phyloP scores from a whole-genome alignment of 2,113 vertebrate species.

The Malurus elegans region DNA sequence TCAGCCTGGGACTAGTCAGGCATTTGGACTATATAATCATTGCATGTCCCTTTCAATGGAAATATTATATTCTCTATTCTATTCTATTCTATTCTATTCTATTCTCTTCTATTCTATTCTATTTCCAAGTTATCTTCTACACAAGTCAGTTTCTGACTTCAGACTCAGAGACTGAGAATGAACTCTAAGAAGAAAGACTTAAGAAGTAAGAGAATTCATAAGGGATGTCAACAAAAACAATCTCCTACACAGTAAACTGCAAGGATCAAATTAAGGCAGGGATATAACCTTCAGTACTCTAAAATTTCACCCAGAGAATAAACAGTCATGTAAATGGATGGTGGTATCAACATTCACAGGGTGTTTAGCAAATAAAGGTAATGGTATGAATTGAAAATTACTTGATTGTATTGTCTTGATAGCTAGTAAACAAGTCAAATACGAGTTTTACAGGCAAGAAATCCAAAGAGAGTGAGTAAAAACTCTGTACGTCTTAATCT shows the following conservation, averaged over 20 bases:
- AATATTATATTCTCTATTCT: not conserved
- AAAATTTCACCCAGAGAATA: not conserved
- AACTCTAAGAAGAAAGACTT: not conserved
- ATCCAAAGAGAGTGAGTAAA: not conserved
- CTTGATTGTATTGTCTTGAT: not conserved
- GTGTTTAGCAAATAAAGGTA: not conserved
- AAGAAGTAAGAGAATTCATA: not conserved
- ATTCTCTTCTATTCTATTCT: not conserved
- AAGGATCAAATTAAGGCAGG: not conserved
- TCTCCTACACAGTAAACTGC: not conserved
- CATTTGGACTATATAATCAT: not conserved
- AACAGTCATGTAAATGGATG: not conserved
- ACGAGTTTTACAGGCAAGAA: not conserved
- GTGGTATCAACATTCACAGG: not conserved
- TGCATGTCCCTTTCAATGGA: not conserved
- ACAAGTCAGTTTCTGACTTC: not conserved
- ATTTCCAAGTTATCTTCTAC: not conserved
- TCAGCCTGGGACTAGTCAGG: not conserved
- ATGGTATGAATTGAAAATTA: not conserved
- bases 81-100: not conserved
- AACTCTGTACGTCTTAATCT: not conserved
- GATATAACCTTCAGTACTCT: not conserved
- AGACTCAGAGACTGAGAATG: not conserved
- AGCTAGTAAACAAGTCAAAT: not conserved
- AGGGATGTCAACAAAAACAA: not conserved